Evolutionary conservation across 2,113 vertebrate species (phyloP).

Genomic region (Ophiodon elongatus): DNA sequence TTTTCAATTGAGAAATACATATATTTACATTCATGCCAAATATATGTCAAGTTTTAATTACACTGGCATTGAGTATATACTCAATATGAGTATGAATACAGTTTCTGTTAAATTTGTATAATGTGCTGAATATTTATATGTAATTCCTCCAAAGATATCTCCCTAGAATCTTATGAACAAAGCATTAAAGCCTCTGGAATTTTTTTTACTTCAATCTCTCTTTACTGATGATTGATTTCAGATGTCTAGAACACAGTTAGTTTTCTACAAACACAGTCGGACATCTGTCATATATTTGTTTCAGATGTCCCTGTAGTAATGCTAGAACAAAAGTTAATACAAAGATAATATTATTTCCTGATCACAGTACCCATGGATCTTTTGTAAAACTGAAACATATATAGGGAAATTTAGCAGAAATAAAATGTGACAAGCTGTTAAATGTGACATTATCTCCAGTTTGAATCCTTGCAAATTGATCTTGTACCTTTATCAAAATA

Average conservation of each 20-base stretch:
- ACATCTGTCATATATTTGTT: constrained; percentile 25
- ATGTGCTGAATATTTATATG: background rate
- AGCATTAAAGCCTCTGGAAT: background rate
- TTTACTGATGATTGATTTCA: constrained; percentile 9
- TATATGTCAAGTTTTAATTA: background rate
- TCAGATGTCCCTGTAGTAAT: constrained; percentile 5
- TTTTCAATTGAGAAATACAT: background rate
- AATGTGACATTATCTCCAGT: background rate
- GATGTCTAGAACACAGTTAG: background rate
- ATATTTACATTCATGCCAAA: background rate
- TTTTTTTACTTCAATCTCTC: background rate
- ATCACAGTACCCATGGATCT: background rate
- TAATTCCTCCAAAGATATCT: background rate
- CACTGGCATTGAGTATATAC: background rate
- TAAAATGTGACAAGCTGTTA: background rate
- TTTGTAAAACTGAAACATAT: background rate
- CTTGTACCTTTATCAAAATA: background rate
- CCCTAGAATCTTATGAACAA: background rate
- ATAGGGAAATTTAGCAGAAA: background rate
- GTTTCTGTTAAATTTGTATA: background rate
- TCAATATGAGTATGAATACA: too few relatives aligned
- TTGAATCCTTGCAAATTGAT: background rate
- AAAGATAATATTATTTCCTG: background rate
- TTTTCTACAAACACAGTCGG: background rate
- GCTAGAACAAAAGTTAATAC: background rate